A percentile compares a stretch with the other conserved stretches of the same genome.
Evolutionary conservation across 2,888 invertebrate species (phyloP).

Genomic region (Tipula vernalis): DNA sequence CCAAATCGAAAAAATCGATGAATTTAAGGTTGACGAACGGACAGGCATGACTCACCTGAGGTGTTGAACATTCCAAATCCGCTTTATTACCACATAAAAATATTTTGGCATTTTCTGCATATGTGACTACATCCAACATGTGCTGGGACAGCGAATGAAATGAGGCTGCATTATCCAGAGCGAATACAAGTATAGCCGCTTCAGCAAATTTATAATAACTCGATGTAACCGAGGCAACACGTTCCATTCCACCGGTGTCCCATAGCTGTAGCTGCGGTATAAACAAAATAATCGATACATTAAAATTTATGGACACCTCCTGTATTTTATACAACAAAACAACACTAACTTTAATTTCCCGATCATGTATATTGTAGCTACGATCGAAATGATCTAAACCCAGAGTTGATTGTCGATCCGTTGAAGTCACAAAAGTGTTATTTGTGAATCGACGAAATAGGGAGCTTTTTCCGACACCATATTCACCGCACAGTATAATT

Average conservation of each 20-base stretch:
- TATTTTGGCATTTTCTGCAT: conserved; percentile 90
- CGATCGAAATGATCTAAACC: conserved; percentile 86
- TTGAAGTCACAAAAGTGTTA: conserved; percentile 73
- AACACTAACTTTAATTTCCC: conserved; percentile 55
- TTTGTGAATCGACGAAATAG: conserved; percentile 83
- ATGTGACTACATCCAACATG: conserved; percentile 82
- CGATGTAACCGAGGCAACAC: conserved; percentile 88
- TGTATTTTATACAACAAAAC: neutral
- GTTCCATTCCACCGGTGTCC: conserved; percentile 96
- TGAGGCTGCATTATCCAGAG: conserved; percentile 79
- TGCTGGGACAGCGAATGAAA: conserved; percentile 89
- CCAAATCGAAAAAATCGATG: neutral
- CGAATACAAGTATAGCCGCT: conserved; percentile 85
- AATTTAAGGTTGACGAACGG: neutral
- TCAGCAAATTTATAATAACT: conserved; percentile 94
- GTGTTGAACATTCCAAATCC: conserved; percentile 59
- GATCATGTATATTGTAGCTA: conserved; percentile 60
- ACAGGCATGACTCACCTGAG: conserved; percentile 37
- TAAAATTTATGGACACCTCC: neutral
- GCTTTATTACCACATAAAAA: conserved; percentile 88
- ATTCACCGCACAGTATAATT: conserved; percentile 91
- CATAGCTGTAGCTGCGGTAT: conserved; percentile 69
- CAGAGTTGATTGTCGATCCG: conserved; percentile 74
- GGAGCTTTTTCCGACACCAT: conserved; percentile 91
- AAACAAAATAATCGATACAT: neutral